Evolutionary conservation across 2,888 invertebrate genomes (phyloP), one percentile per base, ranked within the genome.

Genomic region (Drosophila kambysellisi): DNA sequence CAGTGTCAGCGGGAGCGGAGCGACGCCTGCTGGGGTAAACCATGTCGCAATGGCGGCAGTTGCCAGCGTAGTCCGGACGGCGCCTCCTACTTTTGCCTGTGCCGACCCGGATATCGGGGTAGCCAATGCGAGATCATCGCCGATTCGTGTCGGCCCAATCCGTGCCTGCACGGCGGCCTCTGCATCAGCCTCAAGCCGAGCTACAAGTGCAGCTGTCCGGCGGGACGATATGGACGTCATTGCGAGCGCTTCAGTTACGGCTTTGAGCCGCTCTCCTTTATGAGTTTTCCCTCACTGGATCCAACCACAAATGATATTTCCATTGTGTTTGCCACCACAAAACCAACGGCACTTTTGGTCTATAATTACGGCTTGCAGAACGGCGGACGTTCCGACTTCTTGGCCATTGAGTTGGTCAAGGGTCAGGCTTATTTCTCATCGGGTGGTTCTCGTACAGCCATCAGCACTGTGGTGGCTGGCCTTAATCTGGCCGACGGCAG

Each of bases 211-310:
- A 96, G 96, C 82, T 99, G 99, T 91, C 96, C 96, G 0, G 96
- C 97, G 85, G 98, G 97, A 15, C 95, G 97, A 39, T 98, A 98
- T 91, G 99, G 99, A 11, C 95, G 96, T 46, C 97, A 97, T 88
- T 99, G 99, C 93, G 98, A 99, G 92, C 96, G 96, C 81, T 96
- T 97, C 2, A 98, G 98, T 2, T 97, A 95, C 91, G 98, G 98
- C 25, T 99, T 99, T 93, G 95, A 95, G 64, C 97, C 97, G 87
- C 94, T 98, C 0, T 98, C 98, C 0, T 99, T 95, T 92, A 97
- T 98, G 97, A 95, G 96, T 33, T 98, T 98, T 93, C 95, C 97
- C 4, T 94, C 97, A 0, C 93, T 99, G 79, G 97, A 98, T 92
- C 96, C 97, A 0, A 97, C 96, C 56, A 98, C 97, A 4, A 98